phyloP scores from a whole-genome alignment of 2,888 invertebrate species.

The Plutella xylostella region DNA sequence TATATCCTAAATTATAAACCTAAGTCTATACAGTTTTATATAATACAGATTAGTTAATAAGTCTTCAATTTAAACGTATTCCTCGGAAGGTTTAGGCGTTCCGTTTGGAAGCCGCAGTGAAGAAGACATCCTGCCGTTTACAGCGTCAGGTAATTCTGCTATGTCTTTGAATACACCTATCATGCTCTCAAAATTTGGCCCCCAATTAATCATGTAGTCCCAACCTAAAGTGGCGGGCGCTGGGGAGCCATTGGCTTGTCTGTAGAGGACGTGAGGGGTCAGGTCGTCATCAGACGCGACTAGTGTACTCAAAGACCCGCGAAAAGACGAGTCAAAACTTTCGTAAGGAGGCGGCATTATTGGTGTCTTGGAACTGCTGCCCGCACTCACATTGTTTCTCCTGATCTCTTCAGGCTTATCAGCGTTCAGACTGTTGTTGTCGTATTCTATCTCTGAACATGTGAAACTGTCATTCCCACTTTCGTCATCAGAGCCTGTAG shows the following conservation, averaged over 20 bases:
- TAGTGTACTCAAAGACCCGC: conserved; percentile 92
- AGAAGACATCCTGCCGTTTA: conserved; percentile 78
- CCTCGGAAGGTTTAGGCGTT: conserved; percentile 89
- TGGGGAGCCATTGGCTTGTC: conserved; percentile 83
- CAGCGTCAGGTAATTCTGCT: conserved; percentile 90
- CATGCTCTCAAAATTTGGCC: conserved; percentile 94
- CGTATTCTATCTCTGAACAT: conserved; percentile 97
- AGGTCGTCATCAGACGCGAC: conserved; percentile 95
- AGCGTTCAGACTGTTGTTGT: conserved; percentile 86
- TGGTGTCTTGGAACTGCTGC: conserved; percentile 71
- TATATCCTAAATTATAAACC: conserved; percentile 16
- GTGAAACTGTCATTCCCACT: conserved; percentile 98
- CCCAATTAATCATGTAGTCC: conserved; percentile 96
- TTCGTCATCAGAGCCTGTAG: conserved; percentile 87
- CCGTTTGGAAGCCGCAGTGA: conserved; percentile 81
- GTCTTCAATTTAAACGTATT: conserved; percentile 77
- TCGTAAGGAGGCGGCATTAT: conserved; percentile 85
- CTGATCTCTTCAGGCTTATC: conserved; percentile 78
- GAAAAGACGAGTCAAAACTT: conserved; percentile 93
- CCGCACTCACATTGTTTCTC: conserved; percentile 65
- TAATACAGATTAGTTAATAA: conserved; percentile 8
- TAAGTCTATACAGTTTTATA: background rate
- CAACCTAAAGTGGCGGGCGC: conserved; percentile 86
- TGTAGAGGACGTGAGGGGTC: conserved; percentile 82
- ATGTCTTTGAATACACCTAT: conserved; percentile 97